These are phyloP conservation scores for Acyrthosiphon pisum DNA, from an alignment of 1,140 invertebrate genomes.

Conservation along the genomic window DNA sequence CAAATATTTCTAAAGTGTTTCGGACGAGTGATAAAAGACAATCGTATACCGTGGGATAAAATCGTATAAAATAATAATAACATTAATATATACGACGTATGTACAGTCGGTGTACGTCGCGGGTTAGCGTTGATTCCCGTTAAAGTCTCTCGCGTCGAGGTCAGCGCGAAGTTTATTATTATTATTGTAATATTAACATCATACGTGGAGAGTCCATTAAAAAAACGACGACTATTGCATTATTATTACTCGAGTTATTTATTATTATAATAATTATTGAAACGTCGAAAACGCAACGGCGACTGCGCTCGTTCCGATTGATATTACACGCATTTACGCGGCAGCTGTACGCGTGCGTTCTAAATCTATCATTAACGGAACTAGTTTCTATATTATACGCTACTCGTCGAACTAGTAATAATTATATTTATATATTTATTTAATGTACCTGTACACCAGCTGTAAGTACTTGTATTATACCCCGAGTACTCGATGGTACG, in stretches of 20 bases:
- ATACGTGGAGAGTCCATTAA: background rate
- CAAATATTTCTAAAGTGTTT: background rate
- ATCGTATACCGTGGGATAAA: background rate
- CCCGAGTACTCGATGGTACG: background rate
- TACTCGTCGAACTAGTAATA: background rate
- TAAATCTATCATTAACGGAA: constrained; percentile 9
- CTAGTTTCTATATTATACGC: background rate
- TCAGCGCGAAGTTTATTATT: background rate
- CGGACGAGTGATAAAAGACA: background rate
- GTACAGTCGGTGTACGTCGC: background rate
- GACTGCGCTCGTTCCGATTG: background rate
- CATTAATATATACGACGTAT: no score
- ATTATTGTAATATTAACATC: background rate
- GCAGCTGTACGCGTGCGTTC: background rate
- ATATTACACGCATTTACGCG: background rate
- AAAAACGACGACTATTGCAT: background rate
- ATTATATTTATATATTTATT: background rate
- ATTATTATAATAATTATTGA: background rate
- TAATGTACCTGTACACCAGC: background rate
- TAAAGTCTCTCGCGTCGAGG: background rate
- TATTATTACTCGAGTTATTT: background rate
- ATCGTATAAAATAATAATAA: background rate
- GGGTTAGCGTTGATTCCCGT: background rate
- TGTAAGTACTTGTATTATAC: background rate
- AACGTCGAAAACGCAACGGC: background rate